phyloP scores from a whole-genome alignment of 2,113 vertebrate species.

The Percopsis transmontana region DNA sequence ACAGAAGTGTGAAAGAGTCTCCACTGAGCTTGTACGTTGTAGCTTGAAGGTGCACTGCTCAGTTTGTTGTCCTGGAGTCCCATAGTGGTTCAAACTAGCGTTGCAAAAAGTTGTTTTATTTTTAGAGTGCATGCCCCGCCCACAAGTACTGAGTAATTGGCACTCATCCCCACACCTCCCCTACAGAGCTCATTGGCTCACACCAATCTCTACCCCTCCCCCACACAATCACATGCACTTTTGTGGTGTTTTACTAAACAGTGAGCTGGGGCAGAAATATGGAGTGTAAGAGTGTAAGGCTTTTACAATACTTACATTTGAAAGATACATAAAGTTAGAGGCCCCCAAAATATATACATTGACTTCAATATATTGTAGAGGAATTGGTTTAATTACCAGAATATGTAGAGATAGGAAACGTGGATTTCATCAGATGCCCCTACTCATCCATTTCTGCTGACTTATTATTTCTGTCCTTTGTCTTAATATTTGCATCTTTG shows the following conservation, averaged over 20 bases:
- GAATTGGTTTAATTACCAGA: constrained; percentile 18
- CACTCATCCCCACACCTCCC: no score
- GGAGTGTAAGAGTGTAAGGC: constrained; percentile 15
- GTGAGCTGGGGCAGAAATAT: no score
- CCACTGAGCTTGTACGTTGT: neutral
- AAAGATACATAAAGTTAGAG: neutral
- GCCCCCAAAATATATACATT: constrained; percentile 37
- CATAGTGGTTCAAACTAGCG: no score
- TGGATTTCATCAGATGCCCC: constrained; percentile 40
- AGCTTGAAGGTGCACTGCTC: neutral
- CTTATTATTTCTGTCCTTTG: constrained; percentile 22
- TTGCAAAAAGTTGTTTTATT: no score
- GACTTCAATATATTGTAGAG: constrained; percentile 26
- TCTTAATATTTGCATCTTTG: constrained; percentile 16
- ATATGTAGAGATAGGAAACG: constrained; percentile 49
- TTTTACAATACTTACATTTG: neutral
- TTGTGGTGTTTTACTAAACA: no score
- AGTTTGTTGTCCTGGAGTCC: neutral
- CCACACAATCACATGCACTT: no score
- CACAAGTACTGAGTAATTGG: no score
- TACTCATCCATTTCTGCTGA: constrained; percentile 19
- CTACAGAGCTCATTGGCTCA: no score
- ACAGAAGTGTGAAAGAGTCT: neutral
- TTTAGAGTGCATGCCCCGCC: no score
- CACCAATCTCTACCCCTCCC: no score